Conservation (phyloP, 2,113 vertebrate genomes). For the Murina feae region DNA sequence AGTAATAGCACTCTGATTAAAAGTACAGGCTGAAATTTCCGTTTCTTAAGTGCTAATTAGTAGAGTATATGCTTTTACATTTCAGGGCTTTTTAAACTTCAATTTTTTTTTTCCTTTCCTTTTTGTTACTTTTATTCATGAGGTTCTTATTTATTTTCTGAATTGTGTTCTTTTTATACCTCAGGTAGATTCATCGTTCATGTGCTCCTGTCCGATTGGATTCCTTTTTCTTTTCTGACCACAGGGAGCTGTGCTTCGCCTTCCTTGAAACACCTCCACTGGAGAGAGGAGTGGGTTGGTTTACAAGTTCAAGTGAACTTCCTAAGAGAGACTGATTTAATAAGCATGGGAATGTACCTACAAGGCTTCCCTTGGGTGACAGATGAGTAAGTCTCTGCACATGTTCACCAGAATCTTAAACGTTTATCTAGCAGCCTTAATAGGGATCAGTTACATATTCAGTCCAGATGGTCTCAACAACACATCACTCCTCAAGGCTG, state of each 20-base stretch:
- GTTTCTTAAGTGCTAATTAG: neutral
- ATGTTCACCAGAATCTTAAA: neutral
- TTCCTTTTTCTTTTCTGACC: neutral
- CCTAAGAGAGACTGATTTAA: neutral
- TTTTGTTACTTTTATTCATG: neutral
- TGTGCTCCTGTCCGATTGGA: neutral
- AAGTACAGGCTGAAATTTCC: neutral
- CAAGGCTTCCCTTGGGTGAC: neutral
- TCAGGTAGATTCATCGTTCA: neutral
- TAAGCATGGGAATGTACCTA: neutral
- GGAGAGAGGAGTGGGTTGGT: neutral
- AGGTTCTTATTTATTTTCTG: neutral
- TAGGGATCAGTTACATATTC: neutral
- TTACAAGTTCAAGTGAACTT: neutral
- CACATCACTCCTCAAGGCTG: neutral
- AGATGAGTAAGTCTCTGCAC: neutral
- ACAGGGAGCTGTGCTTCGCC: neutral
- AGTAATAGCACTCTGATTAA: neutral
- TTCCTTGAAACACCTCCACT: neutral
- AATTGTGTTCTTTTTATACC: neutral
- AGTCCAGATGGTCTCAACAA: too few relatives aligned
- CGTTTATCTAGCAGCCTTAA: neutral
- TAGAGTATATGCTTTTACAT: neutral
- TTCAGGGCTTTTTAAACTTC: neutral
- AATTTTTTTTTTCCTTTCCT: neutral